Percentiles rank a stretch among this genome's conserved stretches.
phyloP scores from a whole-genome alignment of 2,113 vertebrate species.

The Helogale parvula region DNA sequence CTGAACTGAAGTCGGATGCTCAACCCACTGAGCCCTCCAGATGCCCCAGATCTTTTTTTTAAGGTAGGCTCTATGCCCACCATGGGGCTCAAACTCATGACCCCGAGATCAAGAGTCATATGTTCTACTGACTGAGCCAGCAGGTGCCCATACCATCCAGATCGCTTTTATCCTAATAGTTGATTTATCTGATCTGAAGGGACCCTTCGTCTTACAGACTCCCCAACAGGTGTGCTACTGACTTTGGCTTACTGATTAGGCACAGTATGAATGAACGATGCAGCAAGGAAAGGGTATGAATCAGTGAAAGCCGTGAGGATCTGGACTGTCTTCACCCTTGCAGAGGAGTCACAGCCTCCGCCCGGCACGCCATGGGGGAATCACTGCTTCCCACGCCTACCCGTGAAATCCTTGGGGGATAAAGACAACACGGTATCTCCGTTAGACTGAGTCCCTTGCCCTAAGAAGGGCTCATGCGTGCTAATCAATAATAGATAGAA shows the following conservation, averaged over 20 bases:
- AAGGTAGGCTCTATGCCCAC: neutral
- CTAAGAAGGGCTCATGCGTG: neutral
- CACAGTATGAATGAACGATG: neutral
- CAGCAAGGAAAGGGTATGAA: neutral
- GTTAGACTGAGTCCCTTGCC: neutral
- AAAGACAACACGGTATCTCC: neutral
- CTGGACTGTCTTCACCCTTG: neutral
- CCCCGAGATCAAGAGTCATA: neutral
- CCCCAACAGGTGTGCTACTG: neutral
- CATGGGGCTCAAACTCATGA: neutral
- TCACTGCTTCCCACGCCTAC: neutral
- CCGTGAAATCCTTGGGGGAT: neutral
- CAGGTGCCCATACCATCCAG: neutral
- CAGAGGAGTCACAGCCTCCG: neutral
- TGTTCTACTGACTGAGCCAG: neutral
- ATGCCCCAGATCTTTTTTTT: neutral
- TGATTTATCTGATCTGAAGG: slow-evolving; percentile 5
- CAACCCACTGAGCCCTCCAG: too few relatives aligned
- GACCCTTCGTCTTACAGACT: neutral
- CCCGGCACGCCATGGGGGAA: neutral
- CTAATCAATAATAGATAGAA: neutral
- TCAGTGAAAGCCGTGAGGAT: neutral
- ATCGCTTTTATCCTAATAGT: neutral
- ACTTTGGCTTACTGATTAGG: neutral
- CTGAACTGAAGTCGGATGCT: too few relatives aligned